Conservation (phyloP, 2,797 vertebrate genomes). For the Ispidina picta region DNA sequence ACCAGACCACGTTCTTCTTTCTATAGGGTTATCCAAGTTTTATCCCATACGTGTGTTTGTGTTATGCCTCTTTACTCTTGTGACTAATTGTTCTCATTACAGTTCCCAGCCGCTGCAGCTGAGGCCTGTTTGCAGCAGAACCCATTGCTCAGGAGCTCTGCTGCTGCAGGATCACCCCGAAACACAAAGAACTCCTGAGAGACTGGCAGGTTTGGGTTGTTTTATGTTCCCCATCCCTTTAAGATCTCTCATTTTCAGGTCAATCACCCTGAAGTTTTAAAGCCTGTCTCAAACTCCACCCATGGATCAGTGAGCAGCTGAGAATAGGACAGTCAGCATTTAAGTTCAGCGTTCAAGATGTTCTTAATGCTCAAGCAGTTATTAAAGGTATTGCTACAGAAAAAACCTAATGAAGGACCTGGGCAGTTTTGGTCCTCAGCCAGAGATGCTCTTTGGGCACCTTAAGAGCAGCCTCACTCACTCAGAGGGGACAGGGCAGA, state of each 20-base stretch:
- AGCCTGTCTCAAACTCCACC: neutral
- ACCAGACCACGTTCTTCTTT: neutral
- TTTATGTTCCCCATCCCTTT: neutral
- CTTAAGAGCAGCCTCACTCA: neutral
- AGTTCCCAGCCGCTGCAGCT: slow-evolving; percentile 1
- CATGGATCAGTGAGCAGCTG: neutral
- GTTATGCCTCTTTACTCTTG: neutral
- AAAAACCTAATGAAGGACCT: neutral
- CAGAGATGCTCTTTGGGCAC: neutral
- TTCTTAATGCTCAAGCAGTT: neutral
- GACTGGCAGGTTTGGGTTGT: neutral
- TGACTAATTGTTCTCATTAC: neutral
- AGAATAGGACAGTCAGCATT: neutral
- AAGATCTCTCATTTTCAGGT: neutral
- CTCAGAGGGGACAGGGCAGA: neutral
- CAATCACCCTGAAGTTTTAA: neutral
- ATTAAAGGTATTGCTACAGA: neutral
- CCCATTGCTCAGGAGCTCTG: neutral
- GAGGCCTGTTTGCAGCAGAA: neutral
- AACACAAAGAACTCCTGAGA: neutral
- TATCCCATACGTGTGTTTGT: neutral
- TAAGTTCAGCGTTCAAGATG: neutral
- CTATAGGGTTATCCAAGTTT: neutral
- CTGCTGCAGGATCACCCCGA: neutral
- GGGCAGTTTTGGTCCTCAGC: neutral